phyloP scores from a whole-genome alignment of 2,113 vertebrate genomes.

The Elaphurus davidianus region DNA sequence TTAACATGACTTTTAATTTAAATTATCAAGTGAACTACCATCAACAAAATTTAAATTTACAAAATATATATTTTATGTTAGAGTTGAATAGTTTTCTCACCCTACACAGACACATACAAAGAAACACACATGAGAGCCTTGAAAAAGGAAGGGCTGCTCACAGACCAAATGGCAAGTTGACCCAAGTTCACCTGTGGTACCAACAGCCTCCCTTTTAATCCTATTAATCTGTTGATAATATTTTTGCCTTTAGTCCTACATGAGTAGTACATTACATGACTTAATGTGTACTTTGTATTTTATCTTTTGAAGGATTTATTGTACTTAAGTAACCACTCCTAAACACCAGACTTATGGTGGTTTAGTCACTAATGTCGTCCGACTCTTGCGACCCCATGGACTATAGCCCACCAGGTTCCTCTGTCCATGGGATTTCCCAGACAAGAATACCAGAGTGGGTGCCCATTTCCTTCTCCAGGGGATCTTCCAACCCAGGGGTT shows the following conservation, averaged over 20 bases:
- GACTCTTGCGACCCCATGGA: background rate
- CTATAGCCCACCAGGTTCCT: background rate
- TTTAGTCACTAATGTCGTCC: background rate
- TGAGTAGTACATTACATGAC: background rate
- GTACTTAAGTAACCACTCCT: background rate
- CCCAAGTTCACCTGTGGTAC: background rate
- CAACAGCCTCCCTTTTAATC: background rate
- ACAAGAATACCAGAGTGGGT: background rate
- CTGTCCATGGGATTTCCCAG: background rate
- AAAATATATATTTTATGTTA: background rate
- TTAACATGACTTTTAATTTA: background rate
- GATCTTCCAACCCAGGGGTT: background rate
- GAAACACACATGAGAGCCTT: background rate
- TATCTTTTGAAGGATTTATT: background rate
- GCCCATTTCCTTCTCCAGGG: background rate
- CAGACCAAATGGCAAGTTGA: background rate
- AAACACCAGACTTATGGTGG: background rate
- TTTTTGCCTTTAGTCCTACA: background rate
- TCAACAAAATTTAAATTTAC: background rate
- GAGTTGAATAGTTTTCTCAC: background rate
- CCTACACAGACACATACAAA: background rate
- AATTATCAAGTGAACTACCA: background rate
- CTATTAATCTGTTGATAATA: background rate
- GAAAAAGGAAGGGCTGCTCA: background rate
- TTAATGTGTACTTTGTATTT: background rate